Evolutionary conservation across 2,113 vertebrate species (phyloP), one percentile per base, ranked within the genome.

Genomic region (Seriola quinqueradiata): DNA sequence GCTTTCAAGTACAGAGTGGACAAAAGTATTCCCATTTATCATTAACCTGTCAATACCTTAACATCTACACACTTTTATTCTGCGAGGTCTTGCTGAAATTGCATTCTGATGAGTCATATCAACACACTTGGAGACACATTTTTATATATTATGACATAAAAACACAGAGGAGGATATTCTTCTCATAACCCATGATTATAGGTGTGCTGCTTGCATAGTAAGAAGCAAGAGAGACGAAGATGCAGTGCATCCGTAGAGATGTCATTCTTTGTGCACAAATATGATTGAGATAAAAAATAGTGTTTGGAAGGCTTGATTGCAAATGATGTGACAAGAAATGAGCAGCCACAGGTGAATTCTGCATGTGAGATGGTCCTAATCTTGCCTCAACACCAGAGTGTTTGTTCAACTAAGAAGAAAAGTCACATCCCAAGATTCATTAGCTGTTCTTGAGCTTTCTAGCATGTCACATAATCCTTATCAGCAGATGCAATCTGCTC

Each of bases 41-140:
- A 66, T 46, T 40, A 64, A 75, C 40, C 7, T 67, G 60, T 76
- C 58, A 68, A 32, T 44, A 46, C 42, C 21, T 6, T n/a, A 21
- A n/a, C 12, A 23, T 52, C 57, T 58, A 71, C 12, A 52, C 4
- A 6, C 9, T 63, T 75, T 16, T 10, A 16, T 25, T 50, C 10
- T 48, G 44, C 13, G 17, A 70, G 28, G 48, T 40, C 12, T 8
- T 60, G 44, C 34, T 34, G 44, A 59, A 66, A 68, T 52, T 42
- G 52, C 14, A 50, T 48, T 70, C 5, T 66, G 8, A 17, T 4
- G 2, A 46, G 1, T 42, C 14, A 6, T 19, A 28, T 21, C 60
- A 75, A 11, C 21, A 9, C 59, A 10, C 60, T n/a, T 19, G 4
- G 14, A 63, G 8, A 10, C 17, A 21, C 2, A 55, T 52, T 61